Evolutionary conservation across 2,113 vertebrate genomes (phyloP).

Genomic region (Phylloscopus trochilus): DNA sequence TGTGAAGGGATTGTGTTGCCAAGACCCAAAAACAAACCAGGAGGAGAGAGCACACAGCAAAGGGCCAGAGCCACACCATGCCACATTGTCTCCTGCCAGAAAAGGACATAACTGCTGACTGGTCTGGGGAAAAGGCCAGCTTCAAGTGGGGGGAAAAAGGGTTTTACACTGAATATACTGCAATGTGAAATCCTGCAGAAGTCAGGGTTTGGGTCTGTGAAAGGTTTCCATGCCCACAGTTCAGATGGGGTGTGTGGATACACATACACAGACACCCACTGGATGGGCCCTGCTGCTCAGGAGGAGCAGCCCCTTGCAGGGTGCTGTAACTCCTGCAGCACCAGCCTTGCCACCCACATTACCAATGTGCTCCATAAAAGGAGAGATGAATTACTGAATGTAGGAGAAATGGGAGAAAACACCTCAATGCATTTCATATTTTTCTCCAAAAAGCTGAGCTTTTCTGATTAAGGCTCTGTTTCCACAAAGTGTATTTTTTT

Average conservation of each 20-base stretch:
- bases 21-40: neutral
- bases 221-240: neutral
- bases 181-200: neutral
- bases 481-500: neutral
- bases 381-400: neutral
- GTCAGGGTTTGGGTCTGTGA: neutral
- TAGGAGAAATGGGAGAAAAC: neutral
- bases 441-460: neutral
- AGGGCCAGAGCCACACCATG: neutral
- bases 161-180: neutral
- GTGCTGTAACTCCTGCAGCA: neutral
- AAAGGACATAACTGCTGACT: neutral
- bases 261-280: too few relatives aligned
- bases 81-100: neutral
- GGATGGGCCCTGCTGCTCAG: neutral
- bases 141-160: rapidly evolving
- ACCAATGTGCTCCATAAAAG: neutral
- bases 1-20: neutral
- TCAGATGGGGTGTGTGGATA: neutral
- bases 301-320: neutral
- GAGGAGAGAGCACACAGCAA: neutral
- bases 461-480: neutral
- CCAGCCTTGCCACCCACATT: neutral
- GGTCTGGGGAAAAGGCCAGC: neutral
- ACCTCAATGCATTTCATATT: neutral